These are phyloP conservation scores for Quiscalus mexicanus DNA, from an alignment of 2,113 vertebrate species.

Conservation along the genomic window DNA sequence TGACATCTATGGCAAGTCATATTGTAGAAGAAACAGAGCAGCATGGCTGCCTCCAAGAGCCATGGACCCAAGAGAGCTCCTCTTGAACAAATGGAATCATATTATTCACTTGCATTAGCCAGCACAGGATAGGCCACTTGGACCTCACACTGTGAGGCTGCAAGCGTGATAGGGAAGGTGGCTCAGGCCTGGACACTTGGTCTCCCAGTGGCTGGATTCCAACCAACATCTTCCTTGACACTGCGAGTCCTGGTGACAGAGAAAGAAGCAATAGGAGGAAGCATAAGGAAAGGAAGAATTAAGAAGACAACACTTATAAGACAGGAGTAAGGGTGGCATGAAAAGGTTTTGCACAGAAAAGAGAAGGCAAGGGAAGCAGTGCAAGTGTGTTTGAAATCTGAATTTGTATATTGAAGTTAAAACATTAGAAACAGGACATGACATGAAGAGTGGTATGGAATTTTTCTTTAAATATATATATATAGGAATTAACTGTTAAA, in stretches of 20 bases:
- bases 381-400: background rate
- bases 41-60: background rate
- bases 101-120: background rate
- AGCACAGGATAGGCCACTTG: constrained; percentile 18
- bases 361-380: background rate
- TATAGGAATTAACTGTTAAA: background rate
- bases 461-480: background rate
- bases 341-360: background rate
- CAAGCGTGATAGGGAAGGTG: constrained; percentile 12
- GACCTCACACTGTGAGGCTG: constrained; percentile 50
- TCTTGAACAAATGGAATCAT: constrained; percentile 3
- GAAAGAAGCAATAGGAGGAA: constrained; percentile 64
- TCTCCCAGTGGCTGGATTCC: constrained; percentile 3
- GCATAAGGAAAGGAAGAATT: constrained; percentile 51
- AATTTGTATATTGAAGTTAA: background rate
- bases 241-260: constrained; percentile 54
- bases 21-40: background rate
- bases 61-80: background rate
- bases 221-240: constrained; percentile 57
- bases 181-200: constrained; percentile 46
- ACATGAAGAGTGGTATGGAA: background rate
- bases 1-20: background rate
- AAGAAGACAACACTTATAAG: constrained; percentile 30
- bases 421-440: background rate
- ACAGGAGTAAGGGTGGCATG: background rate